phyloP scores from a whole-genome alignment of 1,140 invertebrate species.

The Drosophila nannoptera region DNA sequence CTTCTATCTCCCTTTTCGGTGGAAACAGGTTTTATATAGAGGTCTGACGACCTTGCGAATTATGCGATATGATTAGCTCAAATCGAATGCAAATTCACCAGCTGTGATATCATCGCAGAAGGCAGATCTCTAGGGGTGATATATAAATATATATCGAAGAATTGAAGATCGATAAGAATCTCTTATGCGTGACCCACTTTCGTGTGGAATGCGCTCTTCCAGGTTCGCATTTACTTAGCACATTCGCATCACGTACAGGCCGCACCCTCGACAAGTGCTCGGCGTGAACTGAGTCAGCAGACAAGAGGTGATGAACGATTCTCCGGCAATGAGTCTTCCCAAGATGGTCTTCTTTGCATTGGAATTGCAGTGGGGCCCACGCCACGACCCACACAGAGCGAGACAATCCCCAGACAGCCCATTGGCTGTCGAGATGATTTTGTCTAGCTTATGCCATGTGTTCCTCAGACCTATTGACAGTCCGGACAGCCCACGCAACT shows the following conservation, averaged over 20 bases:
- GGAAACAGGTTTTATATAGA: constrained; percentile 23
- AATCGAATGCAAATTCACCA: constrained; percentile 37
- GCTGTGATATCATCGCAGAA: constrained; percentile 52
- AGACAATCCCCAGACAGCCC: constrained; percentile 43
- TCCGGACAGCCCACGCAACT: constrained; percentile 26
- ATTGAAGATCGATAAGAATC: neutral
- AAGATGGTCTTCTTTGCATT: constrained; percentile 66
- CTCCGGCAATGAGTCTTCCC: constrained; percentile 20
- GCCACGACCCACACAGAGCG: constrained; percentile 18
- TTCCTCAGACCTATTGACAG: neutral
- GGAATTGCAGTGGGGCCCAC: constrained; percentile 50
- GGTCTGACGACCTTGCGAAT: constrained; percentile 54
- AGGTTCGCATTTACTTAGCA: constrained; percentile 33
- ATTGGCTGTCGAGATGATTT: constrained; percentile 7
- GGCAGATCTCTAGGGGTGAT: neutral
- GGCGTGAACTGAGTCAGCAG: constrained; percentile 13
- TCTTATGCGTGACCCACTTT: neutral
- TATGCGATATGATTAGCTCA: constrained; percentile 36
- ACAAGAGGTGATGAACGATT: constrained; percentile 5
- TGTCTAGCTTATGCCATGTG: neutral
- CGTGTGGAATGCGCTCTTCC: constrained; percentile 5
- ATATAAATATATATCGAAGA: neutral
- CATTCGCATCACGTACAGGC: constrained; percentile 18
- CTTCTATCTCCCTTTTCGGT: constrained; percentile 13
- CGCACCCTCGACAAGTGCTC: constrained; percentile 35